A percentile compares a stretch with the other conserved stretches of the same genome.
Evolutionary conservation across 2,888 invertebrate genomes (phyloP).

Genomic region (Sarcophaga variegata): DNA sequence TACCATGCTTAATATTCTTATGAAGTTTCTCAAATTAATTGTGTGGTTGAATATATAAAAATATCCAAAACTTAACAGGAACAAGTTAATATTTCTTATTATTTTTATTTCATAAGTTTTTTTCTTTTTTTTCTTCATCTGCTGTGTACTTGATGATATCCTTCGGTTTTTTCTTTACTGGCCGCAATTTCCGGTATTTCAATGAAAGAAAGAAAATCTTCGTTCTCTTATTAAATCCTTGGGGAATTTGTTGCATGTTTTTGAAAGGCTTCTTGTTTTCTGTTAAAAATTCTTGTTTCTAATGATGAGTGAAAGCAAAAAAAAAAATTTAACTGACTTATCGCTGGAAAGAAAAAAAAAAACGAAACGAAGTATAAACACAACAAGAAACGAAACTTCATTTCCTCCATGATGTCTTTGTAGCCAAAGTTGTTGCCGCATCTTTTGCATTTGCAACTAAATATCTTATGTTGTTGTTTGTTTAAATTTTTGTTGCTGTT

Average conservation of each 20-base stretch:
- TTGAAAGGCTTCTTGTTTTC: constrained; percentile 57
- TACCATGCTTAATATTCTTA: constrained; percentile 26
- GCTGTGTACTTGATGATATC: neutral
- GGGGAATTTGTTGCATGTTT: constrained; percentile 59
- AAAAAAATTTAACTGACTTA: constrained; percentile 37
- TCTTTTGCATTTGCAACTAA: constrained; percentile 19
- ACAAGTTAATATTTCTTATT: too few relatives aligned
- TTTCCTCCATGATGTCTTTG: constrained; percentile 59
- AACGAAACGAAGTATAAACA: neutral
- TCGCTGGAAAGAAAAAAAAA: constrained; percentile 26
- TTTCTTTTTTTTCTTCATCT: neutral
- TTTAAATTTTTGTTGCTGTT: neutral
- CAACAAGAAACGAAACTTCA: constrained; percentile 37
- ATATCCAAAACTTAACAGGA: too few relatives aligned
- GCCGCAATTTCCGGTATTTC: constrained; percentile 69
- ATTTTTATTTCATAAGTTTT: neutral
- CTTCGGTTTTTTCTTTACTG: constrained; percentile 29
- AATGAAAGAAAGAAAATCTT: constrained; percentile 52
- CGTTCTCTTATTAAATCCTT: constrained; percentile 36
- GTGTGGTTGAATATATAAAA: too few relatives aligned
- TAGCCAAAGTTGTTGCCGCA: constrained; percentile 47
- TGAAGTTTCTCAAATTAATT: neutral
- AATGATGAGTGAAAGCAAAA: constrained; percentile 48
- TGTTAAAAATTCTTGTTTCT: constrained; percentile 39
- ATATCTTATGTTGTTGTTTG: constrained; percentile 6